phyloP scores from a whole-genome alignment of 2,888 invertebrate genomes.

The Linnaemya vulpina region DNA sequence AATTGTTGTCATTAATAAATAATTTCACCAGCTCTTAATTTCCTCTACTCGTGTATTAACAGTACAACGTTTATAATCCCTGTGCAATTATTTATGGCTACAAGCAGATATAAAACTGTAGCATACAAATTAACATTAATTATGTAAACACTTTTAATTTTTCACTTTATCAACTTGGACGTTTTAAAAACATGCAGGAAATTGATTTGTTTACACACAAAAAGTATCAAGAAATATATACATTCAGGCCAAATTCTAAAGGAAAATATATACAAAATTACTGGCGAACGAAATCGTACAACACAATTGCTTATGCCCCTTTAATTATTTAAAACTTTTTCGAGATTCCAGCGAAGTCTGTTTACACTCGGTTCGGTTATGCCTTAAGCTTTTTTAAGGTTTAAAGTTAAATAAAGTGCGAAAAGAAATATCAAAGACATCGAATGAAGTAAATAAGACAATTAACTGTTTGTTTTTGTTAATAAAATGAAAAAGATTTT shows the following conservation, averaged over 20 bases:
- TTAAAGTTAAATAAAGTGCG: no score
- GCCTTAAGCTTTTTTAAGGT: no score
- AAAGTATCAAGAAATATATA: slow-evolving; percentile 6
- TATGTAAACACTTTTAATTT: slow-evolving; percentile 17
- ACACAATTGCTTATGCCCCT: no score
- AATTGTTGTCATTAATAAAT: slow-evolving; percentile 41
- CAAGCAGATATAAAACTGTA: not conserved
- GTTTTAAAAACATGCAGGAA: slow-evolving; percentile 42
- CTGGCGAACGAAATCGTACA: not conserved
- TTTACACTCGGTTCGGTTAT: no score
- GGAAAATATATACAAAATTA: not conserved
- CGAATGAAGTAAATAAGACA: no score
- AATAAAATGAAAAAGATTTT: no score
- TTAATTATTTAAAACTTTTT: no score
- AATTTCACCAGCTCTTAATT: slow-evolving; percentile 42
- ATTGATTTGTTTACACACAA: slow-evolving; percentile 36
- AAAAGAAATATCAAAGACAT: no score
- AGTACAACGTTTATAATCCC: not conserved
- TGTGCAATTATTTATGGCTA: not conserved
- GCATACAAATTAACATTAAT: not conserved
- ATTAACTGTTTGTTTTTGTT: no score
- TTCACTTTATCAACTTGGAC: slow-evolving; percentile 13
- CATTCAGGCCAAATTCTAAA: slow-evolving; percentile 8
- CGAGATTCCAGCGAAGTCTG: no score
- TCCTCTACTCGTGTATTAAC: not conserved